These are phyloP conservation scores for Ariolimax columbianus DNA, from an alignment of 2,888 invertebrate species.

Conservation along the genomic window DNA sequence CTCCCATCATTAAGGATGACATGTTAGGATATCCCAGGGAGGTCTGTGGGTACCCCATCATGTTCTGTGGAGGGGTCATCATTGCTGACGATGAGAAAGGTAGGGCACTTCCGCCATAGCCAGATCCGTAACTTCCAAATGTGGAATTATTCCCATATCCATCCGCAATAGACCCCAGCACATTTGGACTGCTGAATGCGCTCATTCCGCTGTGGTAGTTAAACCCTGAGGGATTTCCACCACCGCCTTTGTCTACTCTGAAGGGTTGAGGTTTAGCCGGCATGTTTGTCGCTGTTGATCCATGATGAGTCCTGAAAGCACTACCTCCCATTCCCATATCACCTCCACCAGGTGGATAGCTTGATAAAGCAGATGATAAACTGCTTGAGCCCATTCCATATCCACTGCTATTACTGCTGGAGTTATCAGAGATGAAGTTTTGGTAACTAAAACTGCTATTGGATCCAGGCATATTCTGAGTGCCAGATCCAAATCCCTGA, in stretches of 20 bases:
- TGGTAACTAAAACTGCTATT: slow-evolving; percentile 3
- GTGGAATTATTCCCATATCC: slow-evolving; percentile 40
- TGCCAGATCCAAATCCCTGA: slow-evolving; percentile 12
- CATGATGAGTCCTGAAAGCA: slow-evolving; percentile 49
- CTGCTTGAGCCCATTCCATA: slow-evolving; percentile 18
- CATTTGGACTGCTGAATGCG: slow-evolving; percentile 47
- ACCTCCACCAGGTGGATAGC: slow-evolving; percentile 7
- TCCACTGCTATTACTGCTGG: slow-evolving; percentile 4
- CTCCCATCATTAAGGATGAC: slow-evolving; percentile 50
- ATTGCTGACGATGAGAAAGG: slow-evolving; percentile 38
- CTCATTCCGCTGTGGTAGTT: slow-evolving; percentile 49
- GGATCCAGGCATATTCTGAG: slow-evolving; percentile 16
- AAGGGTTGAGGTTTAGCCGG: slow-evolving; percentile 48
- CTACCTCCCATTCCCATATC: slow-evolving; percentile 48
- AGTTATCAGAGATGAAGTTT: slow-evolving; percentile 13
- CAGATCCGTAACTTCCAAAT: slow-evolving; percentile 44
- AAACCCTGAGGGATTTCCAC: slow-evolving; percentile 31
- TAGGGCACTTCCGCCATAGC: slow-evolving; percentile 15
- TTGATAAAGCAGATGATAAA: slow-evolving; percentile 24
- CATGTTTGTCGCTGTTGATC: slow-evolving; percentile 25
- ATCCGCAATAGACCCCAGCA: background rate
- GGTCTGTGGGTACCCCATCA: slow-evolving; percentile 52
- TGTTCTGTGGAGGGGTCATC: slow-evolving; percentile 45
- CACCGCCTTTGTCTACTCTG: slow-evolving; percentile 39
- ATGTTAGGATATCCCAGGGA: slow-evolving; percentile 46